Base-by-base conservation (phyloP, 1,140 invertebrate species). In the Cryptotermes secundus region DNA sequence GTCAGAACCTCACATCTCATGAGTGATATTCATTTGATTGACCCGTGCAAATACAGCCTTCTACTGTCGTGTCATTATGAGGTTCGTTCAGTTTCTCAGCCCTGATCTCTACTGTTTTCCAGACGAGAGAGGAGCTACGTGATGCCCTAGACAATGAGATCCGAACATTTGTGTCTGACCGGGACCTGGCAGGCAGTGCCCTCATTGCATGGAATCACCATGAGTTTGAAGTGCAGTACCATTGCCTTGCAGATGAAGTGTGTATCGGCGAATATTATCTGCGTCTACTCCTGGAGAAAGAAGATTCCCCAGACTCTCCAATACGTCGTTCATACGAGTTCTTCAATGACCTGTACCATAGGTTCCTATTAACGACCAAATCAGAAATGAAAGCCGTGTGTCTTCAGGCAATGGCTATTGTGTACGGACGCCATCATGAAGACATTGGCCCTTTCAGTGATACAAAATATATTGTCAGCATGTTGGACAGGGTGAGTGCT, bases 201-300 rank as follows among this genome's bases (percentile, higher is more conserved):
- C 91, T 96, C 26, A 97, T 99, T 2, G 96, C 97, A 0, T 99
- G 99, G 99, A 99, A 99, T 92, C 97, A 99, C 91, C 93, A 95
- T 81, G 99, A 99, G 91, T 98, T 99, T 89, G 97, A 99, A 91
- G 94, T 99, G 3, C 93, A 94, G 85, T 99, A 99, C 91, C 93
- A 95, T 87, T 98, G 97, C 88, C 92, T 99, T 72, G 94, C 95
- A 84, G 97, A 99, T 87, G 99, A 99, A 91, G 97, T 99, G 53
- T 97, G 97, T 91, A 99, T 99, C 88, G 98, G 99, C 42, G 98
- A 99, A 90, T 99, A 99, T 91, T 99, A 99, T 89, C 92, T 99
- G 86, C 92, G 98, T 85, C 91, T 99, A 86, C 91, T 99, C 84
- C 91, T 99, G 35, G 98, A 99, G 90, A 90, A 92, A 84, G 88